Percentiles rank a stretch among this genome's conserved stretches.
These are phyloP conservation scores for Psittacara wagleri DNA, from an alignment of 2,113 vertebrate genomes.

Conservation along the genomic window DNA sequence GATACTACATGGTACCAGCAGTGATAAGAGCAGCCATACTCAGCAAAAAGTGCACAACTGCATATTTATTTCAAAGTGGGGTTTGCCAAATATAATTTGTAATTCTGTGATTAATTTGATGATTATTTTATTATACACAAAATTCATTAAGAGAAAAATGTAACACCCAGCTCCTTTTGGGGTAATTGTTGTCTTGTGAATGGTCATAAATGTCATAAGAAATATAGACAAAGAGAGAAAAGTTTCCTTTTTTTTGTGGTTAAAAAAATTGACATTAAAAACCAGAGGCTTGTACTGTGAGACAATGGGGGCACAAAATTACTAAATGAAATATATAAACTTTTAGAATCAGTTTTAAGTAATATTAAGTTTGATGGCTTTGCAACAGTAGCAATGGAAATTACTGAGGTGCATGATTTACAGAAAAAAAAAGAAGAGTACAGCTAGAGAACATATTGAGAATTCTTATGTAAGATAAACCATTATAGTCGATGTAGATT, in stretches of 20 bases:
- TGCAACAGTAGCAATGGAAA: too few relatives aligned
- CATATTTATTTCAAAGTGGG: slow-evolving; percentile 24
- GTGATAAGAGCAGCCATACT: slow-evolving; percentile 40
- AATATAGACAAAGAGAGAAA: neutral
- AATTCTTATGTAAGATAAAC: too few relatives aligned
- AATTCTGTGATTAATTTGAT: slow-evolving; percentile 1
- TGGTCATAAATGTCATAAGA: neutral
- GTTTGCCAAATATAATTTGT: slow-evolving; percentile 20
- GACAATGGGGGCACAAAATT: too few relatives aligned
- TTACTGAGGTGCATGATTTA: too few relatives aligned
- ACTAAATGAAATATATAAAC: too few relatives aligned
- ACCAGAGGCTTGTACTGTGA: neutral
- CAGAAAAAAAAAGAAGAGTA: too few relatives aligned
- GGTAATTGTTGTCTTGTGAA: neutral
- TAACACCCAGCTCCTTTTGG: neutral
- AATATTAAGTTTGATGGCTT: too few relatives aligned
- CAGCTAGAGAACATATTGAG: too few relatives aligned
- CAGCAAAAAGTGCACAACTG: slow-evolving; percentile 43
- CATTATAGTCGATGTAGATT: too few relatives aligned
- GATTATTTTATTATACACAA: neutral
- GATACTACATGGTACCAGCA: slow-evolving; percentile 41
- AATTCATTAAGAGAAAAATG: neutral
- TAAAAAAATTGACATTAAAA: neutral
- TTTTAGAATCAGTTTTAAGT: too few relatives aligned
- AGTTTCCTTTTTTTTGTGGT: neutral